Base-by-base conservation (phyloP, 2,113 vertebrate species). In the Oncorhynchus nerka region DNA sequence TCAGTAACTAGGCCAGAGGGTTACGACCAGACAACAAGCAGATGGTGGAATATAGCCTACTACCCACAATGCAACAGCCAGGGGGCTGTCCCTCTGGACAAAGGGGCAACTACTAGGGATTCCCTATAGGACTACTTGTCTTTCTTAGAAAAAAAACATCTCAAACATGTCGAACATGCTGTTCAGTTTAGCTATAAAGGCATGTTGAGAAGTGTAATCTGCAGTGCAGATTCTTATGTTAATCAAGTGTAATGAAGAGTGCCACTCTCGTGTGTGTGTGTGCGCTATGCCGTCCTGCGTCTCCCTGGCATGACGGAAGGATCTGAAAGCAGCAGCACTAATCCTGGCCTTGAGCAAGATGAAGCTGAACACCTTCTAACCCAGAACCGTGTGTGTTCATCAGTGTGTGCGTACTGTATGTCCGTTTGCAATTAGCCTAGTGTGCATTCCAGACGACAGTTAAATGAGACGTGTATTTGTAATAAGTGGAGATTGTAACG, bases 321-420 rank as follows among this genome's bases (percentile, higher is more conserved):
- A 57, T 4, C 55, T 57, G 19, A 45, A 39, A 45, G 39, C 39
- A 57, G 55, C 55, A 57, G 55, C 70, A 20, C 15, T 73, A 20
- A 77, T 82, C 64, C 68, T 32, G 24, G 48, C 51, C 7, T 24
- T 65, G 9, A 61, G 39, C 16, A 24, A 69, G 66, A 28, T 19
- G 5, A 70, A 45, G 3, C 61, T 51, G 7, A 24, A 22, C 22
- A 45, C 16, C 26, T 13, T 34, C 64, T 75, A 61, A 22, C 13
- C 19, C 5, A 16, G 55, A 45, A 16, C 39, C 24, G 45, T 70
- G 9, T 70, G 68, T 24, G 68, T 70, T 13, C 13, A 5, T 55
- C 39, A 6, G 39, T 45, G 39, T 45, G 39, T 11, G 39, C 39
- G 2, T 3, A 45, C 8, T 45, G 39, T 45, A 45, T 45, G 39